Percentiles rank a stretch among this genome's conserved stretches.
These are phyloP conservation scores for Pseudococcus viburni DNA, from an alignment of 2,888 invertebrate species.

Conservation along the genomic window DNA sequence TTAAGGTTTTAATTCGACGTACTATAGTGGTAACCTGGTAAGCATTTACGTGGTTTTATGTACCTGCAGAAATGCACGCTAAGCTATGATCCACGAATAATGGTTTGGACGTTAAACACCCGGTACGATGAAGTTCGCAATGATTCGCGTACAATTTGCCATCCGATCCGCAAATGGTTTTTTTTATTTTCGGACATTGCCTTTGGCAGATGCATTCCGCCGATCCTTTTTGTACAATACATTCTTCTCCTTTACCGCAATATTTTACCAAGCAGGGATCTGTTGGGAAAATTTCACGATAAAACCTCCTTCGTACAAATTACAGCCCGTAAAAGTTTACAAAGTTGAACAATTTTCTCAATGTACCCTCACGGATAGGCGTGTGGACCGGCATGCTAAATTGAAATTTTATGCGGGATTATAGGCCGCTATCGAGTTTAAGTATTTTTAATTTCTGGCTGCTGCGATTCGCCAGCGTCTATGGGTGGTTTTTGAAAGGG, in stretches of 20 bases:
- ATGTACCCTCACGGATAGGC: not conserved
- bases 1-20: not conserved
- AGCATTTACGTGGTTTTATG: not conserved
- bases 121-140: conserved; percentile 78
- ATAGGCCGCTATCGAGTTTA: not conserved
- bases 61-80: conserved; percentile 48
- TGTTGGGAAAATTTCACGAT: conserved; percentile 69
- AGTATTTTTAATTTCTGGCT: conserved; percentile 30
- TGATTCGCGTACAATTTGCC: conserved; percentile 79
- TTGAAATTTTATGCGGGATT: conserved; percentile 52
- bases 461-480: not conserved
- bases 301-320: not conserved
- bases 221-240: conserved; percentile 74
- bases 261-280: conserved; percentile 79
- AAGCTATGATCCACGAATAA: conserved; percentile 75
- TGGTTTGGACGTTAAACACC: conserved; percentile 75
- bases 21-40: not conserved
- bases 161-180: conserved; percentile 79
- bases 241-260: conserved; percentile 79
- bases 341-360: conserved; percentile 22
- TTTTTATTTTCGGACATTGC: conserved; percentile 75
- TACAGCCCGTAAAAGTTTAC: not conserved
- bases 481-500: not conserved
- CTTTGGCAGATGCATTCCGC: conserved; percentile 78
- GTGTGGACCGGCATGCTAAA: conserved; percentile 35